A percentile compares a stretch with the other conserved stretches of the same genome.
phyloP scores from a whole-genome alignment of 2,888 invertebrate genomes.

The Folsomia candida region DNA sequence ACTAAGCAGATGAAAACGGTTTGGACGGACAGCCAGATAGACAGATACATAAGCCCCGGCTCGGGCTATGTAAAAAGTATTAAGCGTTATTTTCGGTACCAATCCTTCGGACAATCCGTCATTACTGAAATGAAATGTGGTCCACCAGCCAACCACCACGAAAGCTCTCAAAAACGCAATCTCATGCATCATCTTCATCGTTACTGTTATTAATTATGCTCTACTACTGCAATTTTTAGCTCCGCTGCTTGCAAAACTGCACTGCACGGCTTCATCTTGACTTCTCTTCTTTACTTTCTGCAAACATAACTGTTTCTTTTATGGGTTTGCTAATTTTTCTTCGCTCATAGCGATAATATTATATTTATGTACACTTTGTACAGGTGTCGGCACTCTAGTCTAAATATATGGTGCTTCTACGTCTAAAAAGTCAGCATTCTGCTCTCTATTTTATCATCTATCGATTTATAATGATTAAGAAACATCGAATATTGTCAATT shows the following conservation, averaged over 20 bases:
- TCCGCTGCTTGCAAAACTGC: neutral
- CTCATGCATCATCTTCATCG: neutral
- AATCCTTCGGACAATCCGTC: neutral
- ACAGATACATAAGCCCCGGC: too few species aligned
- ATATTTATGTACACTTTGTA: neutral
- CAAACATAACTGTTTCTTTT: neutral
- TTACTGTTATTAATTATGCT: neutral
- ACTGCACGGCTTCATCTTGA: neutral
- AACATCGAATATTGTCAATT: neutral
- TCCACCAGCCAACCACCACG: neutral
- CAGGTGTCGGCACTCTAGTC: neutral
- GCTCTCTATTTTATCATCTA: neutral
- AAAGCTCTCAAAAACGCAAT: neutral
- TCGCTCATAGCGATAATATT: too few species aligned
- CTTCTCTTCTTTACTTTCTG: neutral
- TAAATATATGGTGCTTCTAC: neutral
- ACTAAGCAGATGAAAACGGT: too few species aligned
- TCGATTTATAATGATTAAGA: neutral
- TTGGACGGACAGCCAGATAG: too few species aligned
- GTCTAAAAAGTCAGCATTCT: neutral
- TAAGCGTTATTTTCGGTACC: too few species aligned
- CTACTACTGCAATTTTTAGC: neutral
- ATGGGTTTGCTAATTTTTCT: neutral
- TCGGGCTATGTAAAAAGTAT: too few species aligned
- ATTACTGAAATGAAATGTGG: neutral